These are phyloP conservation scores for Melanotaenia boesemani DNA, from an alignment of 2,797 vertebrate genomes.

Conservation along the genomic window DNA sequence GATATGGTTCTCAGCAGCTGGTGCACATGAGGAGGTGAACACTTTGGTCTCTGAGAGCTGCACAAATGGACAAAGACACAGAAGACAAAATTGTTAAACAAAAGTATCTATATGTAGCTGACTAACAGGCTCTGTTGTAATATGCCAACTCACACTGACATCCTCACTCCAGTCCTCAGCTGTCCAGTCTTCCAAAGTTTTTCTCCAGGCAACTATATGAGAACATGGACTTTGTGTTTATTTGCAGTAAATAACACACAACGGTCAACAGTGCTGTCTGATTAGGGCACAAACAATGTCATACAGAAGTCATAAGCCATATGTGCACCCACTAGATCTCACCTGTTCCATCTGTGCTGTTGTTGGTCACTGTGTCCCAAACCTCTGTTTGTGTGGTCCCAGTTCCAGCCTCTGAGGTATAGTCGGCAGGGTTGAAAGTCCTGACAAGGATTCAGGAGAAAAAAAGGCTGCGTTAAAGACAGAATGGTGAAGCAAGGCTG, in stretches of 20 bases:
- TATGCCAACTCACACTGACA: slow-evolving; percentile 83
- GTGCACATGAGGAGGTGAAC: slow-evolving; percentile 92
- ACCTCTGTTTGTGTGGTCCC: slow-evolving; percentile 86
- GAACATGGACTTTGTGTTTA: slow-evolving; percentile 5
- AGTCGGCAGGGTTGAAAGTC: slow-evolving; percentile 97
- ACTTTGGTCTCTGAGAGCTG: slow-evolving; percentile 87
- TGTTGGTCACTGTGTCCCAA: slow-evolving; percentile 89
- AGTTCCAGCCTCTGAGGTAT: slow-evolving; percentile 86
- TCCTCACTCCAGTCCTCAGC: slow-evolving; percentile 97
- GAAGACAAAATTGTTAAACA: background rate
- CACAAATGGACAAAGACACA: slow-evolving; percentile 25
- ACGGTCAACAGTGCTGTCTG: background rate
- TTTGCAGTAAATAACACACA: background rate
- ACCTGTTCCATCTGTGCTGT: slow-evolving; percentile 91
- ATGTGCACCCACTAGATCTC: slow-evolving; percentile 23
- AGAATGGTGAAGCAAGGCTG: background rate
- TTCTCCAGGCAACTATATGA: slow-evolving; percentile 88
- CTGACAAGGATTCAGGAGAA: slow-evolving; percentile 68
- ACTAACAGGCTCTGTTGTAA: background rate
- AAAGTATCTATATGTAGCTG: background rate
- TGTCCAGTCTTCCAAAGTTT: slow-evolving; percentile 92
- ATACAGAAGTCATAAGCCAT: background rate
- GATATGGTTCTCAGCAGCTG: slow-evolving; percentile 89
- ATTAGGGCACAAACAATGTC: background rate
- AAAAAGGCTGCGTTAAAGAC: background rate